Evolutionary conservation across 2,797 vertebrate genomes (phyloP).

Genomic region (Melanogrammus aeglefinus): DNA sequence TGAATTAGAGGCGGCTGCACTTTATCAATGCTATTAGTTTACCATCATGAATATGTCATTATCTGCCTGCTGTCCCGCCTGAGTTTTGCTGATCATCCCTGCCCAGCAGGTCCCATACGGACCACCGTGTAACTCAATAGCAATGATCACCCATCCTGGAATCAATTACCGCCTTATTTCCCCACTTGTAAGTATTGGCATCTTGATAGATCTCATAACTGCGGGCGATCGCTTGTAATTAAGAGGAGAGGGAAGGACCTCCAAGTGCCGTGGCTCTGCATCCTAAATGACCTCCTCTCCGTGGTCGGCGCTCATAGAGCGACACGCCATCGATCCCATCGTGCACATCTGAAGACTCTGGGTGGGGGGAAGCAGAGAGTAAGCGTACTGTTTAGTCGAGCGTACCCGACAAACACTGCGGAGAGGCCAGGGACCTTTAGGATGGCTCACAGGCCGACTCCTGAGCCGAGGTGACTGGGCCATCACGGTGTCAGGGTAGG

Average conservation of each 20-base stretch:
- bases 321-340: constrained; percentile 29
- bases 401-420: constrained; percentile 29
- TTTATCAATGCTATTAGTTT: constrained; percentile 26
- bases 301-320: constrained; percentile 20
- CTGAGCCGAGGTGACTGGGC: constrained; percentile 3
- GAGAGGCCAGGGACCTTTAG: constrained; percentile 22
- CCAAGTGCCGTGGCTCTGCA: constrained; percentile 42
- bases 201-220: constrained; percentile 65
- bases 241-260: constrained; percentile 40
- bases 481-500: not conserved
- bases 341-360: constrained; percentile 37
- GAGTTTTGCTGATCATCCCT: constrained; percentile 4
- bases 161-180: constrained; percentile 67
- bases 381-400: constrained; percentile 36
- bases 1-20: constrained; percentile 5
- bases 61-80: constrained; percentile 28
- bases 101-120: not conserved
- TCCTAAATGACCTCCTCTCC: constrained; percentile 18
- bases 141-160: constrained; percentile 61
- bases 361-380: constrained; percentile 5
- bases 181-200: constrained; percentile 65
- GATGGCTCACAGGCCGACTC: constrained; percentile 37
- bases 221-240: constrained; percentile 54
- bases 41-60: constrained; percentile 35
- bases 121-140: constrained; percentile 56